Conservation (phyloP, 2,888 invertebrate genomes). For the Xanthostigma xanthostigma region DNA sequence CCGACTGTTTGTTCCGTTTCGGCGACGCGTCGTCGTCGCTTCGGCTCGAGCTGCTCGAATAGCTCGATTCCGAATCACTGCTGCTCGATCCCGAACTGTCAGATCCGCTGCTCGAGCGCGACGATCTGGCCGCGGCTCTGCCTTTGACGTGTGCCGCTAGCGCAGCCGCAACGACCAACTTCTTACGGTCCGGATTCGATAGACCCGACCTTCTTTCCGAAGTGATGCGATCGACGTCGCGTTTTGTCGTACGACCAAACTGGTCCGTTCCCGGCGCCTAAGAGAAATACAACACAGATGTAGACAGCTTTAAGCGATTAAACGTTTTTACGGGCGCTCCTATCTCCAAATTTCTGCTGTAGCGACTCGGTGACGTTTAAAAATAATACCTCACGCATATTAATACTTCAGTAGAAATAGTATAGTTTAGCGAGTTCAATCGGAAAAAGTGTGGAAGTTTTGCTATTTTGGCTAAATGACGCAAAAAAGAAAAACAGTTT, state of each 20-base stretch:
- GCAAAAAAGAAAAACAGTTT: too few species aligned
- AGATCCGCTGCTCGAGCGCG: constrained; percentile 34
- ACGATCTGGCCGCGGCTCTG: constrained; percentile 21
- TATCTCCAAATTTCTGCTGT: too few species aligned
- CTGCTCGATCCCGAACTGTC: constrained; percentile 36
- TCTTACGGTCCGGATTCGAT: constrained; percentile 18
- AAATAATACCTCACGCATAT: too few species aligned
- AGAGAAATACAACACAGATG: not conserved
- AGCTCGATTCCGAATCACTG: constrained; percentile 40
- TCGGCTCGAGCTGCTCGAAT: constrained; percentile 32
- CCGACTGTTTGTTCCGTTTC: constrained; percentile 9
- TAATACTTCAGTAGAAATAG: too few species aligned
- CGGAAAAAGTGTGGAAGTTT: too few species aligned
- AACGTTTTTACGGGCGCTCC: too few species aligned
- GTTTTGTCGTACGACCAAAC: constrained; percentile 20
- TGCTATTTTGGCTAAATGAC: too few species aligned
- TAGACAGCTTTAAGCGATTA: too few species aligned
- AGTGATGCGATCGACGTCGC: constrained; percentile 4
- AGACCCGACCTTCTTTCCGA: constrained; percentile 7
- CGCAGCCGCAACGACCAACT: constrained; percentile 27
- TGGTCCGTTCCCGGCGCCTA: constrained; percentile 16
- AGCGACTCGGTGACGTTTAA: too few species aligned
- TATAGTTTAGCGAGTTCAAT: too few species aligned
- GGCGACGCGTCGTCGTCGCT: constrained; percentile 32
- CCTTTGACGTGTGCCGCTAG: constrained; percentile 24